Evolutionary conservation across 2,888 invertebrate genomes (phyloP).

Genomic region (Cecidostiba fungosa): DNA sequence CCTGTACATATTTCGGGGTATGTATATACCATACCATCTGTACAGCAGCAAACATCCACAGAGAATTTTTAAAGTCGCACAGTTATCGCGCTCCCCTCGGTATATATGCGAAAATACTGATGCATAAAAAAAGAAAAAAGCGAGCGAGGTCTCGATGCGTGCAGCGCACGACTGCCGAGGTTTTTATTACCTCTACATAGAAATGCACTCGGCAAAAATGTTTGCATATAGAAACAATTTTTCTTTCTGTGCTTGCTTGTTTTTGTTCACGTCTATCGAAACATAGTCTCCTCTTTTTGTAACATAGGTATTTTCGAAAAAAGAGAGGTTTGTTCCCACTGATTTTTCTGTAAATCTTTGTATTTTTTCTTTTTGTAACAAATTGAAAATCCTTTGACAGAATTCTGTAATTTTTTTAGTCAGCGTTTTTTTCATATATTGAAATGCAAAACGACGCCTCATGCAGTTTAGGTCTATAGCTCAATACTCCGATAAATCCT

Average conservation of each 20-base stretch:
- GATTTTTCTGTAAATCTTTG: too few relatives aligned
- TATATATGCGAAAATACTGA: not conserved
- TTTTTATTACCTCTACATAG: conserved; percentile 8
- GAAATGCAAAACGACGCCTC: not conserved
- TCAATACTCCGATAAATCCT: conserved; percentile 10
- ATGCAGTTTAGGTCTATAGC: not conserved
- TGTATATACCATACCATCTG: not conserved
- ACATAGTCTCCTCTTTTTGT: not conserved
- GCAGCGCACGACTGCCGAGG: not conserved
- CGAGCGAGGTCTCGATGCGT: not conserved
- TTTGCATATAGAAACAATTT: conserved; percentile 11
- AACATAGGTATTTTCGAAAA: too few relatives aligned
- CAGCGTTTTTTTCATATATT: too few relatives aligned
- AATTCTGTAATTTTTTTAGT: too few relatives aligned
- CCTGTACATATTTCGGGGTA: not conserved
- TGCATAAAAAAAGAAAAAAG: not conserved
- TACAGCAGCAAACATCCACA: not conserved
- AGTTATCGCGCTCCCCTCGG: not conserved
- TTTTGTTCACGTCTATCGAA: not conserved
- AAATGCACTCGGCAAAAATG: conserved; percentile 2
- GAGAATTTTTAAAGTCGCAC: not conserved
- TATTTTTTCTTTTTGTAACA: too few relatives aligned
- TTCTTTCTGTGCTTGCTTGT: not conserved
- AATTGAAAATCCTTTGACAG: too few relatives aligned
- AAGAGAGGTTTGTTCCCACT: too few relatives aligned